A percentile compares a stretch with the other conserved stretches of the same genome.
Conservation (phyloP, 64 coral and sea anemone species). For the Montipora foliosa region DNA sequence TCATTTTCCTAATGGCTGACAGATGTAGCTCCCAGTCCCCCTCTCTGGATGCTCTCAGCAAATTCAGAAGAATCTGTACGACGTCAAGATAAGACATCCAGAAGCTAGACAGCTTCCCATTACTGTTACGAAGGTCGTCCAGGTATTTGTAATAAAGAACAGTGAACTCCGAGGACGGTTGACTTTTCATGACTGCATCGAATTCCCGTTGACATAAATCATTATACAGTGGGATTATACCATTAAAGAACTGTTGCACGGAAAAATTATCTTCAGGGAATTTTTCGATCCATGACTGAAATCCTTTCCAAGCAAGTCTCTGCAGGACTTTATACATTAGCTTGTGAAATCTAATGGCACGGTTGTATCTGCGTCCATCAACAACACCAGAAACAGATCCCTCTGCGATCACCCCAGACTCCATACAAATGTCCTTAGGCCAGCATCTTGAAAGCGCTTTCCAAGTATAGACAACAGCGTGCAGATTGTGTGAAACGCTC, state of each 20-base stretch:
- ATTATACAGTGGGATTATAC: background rate
- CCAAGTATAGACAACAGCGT: slow-evolving; percentile 29
- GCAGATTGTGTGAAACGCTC: slow-evolving; percentile 42
- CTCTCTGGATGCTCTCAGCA: slow-evolving; percentile 58
- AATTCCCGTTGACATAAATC: slow-evolving; percentile 26
- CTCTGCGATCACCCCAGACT: slow-evolving; percentile 35
- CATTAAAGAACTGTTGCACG: background rate
- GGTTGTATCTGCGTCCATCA: slow-evolving; percentile 55
- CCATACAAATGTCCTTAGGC: slow-evolving; percentile 24
- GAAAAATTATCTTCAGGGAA: background rate
- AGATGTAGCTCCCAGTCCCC: slow-evolving; percentile 77
- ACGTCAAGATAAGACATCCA: slow-evolving; percentile 71
- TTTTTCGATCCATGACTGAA: background rate
- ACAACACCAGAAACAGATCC: slow-evolving; percentile 46
- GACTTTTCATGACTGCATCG: background rate
- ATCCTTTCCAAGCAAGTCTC: slow-evolving; percentile 25
- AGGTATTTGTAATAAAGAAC: slow-evolving; percentile 3
- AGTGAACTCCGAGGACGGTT: background rate
- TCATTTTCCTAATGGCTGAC: slow-evolving; percentile 46
- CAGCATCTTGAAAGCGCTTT: slow-evolving; percentile 49
- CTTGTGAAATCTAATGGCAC: slow-evolving; percentile 57
- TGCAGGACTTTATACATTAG: slow-evolving; percentile 49
- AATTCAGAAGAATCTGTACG: slow-evolving; percentile 52
- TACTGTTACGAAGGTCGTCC: slow-evolving; percentile 4
- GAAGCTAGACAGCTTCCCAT: slow-evolving; percentile 59